Conservation (phyloP, 2,797 vertebrate species). For the Fratercula arctica region DNA sequence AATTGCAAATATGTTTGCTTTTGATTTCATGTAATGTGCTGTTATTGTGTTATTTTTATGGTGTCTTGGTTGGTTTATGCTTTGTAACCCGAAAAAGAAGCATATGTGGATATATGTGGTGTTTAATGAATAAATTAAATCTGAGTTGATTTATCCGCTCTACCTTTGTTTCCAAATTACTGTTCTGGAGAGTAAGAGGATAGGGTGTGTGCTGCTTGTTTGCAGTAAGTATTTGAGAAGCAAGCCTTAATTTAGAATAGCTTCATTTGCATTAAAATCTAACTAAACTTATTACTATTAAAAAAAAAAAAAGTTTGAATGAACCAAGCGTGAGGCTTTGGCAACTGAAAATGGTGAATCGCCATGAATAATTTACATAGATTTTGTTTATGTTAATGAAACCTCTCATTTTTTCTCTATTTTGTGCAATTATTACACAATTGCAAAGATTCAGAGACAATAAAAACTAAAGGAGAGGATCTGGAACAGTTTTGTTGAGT, state of each 20-base stretch:
- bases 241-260: constrained; percentile 1
- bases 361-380: constrained; percentile 48
- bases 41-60: not conserved
- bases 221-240: constrained; percentile 36
- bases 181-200: constrained; percentile 18
- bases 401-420: constrained; percentile 7
- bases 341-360: constrained; percentile 10
- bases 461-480: constrained; percentile 28
- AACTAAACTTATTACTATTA: constrained; percentile 21
- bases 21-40: not conserved
- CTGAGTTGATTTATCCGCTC: constrained; percentile 47
- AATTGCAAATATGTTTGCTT: not conserved
- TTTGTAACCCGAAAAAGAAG: not conserved
- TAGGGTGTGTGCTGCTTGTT: constrained; percentile 11
- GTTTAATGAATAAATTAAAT: constrained; percentile 60
- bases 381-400: constrained; percentile 41
- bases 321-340: not conserved
- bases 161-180: constrained; percentile 45
- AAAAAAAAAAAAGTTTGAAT: constrained; percentile 49
- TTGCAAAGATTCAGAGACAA: constrained; percentile 33
- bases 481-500: constrained; percentile 10
- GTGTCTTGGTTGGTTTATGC: not conserved
- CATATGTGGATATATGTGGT: constrained; percentile 2
- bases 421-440: not conserved
- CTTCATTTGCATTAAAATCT: constrained; percentile 45